Base-by-base conservation (phyloP, 2,888 invertebrate species). In the Rhyacophila evoluta region DNA sequence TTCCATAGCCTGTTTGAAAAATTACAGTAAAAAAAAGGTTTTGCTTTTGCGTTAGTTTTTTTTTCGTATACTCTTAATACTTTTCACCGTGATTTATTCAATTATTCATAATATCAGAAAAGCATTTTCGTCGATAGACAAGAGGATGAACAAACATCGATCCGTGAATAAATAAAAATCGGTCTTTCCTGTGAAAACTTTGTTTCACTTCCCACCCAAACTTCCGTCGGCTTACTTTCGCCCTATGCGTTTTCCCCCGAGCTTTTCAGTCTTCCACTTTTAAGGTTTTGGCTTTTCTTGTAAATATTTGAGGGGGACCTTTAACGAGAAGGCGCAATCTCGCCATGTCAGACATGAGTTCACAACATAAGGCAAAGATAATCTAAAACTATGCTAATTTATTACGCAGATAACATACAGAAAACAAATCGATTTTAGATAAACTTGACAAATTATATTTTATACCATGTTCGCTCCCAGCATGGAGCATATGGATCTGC, bases 301-400 rank as follows among this genome's bases (percentile, higher is more conserved):
- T 55, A 55, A 55, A 55, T 55, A 55, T 55, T 55, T 55, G 55
- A 55, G 2, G 55, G 55, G 19, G 15, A 55, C 25, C 55, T 55
- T 55, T 25, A 19, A 55, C 55, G 12, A 10, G 15, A 19, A 19
- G 19, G 55, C 8, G 2, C 55, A 55, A 55, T 55, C 8, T 10
- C 25, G 55, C 25, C 19, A 8, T 25, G 15, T 55, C 55, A 55
- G 15, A 55, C 55, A 55, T n/a, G 19, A 19, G 6, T 39, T 12
- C 39, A 11, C 12, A 39, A 39, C 39, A 39, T 12, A 1, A 12
- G 39, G 55, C 55, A 8, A 33, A 33, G 29, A 33, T 6, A 33
- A 33, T 33, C 29, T 33, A 33, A 33, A 33, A 33, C 29, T 33
- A 33, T 33, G 29, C 6, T 4, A 33, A 33, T 33, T n/a, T n/a